Base-by-base conservation (phyloP, 2,888 invertebrate genomes). In the Syrphus vitripennis region DNA sequence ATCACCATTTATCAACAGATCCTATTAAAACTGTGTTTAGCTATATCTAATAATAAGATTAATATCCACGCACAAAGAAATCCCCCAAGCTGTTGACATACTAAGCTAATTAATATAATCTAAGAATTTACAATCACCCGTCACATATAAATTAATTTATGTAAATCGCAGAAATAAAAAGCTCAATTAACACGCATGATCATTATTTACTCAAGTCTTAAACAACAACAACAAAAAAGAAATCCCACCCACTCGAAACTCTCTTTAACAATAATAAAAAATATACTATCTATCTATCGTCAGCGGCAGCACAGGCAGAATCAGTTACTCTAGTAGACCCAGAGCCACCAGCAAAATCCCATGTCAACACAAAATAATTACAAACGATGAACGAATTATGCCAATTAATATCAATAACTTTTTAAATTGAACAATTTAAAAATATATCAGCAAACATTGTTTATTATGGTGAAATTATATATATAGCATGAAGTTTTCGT, bases 341-440 rank as follows among this genome's bases (percentile, higher is more conserved):
- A 21, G n/a, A 61, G 55, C 57, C 50, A 67, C 67, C 55, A 65
- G 50, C 67, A 63, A 77, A 74, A 77, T 55, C 77, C 50, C 67
- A 70, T 84, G 71, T 81, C 82, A 55, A 89, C 90, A 90, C 88
- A 88, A 90, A 89, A 88, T 90, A 90, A 90, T 90, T 90, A 90
- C 90, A 88, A 31, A 75, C 88, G 42, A 69, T 79, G 82, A 79
- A 78, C 75, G 82, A 86, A 87, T 86, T 87, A 86, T 87, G 76
- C 89, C 90, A 90, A 90, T 90, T 90, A 90, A 90, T 90, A 88
- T 89, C 90, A 90, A 90, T 90, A 90, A 90, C 90, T 90, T 89
- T 65, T 89, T 90, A 90, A 90, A 90, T 90, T 90, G 90, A 90
- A 90, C 90, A 90, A 90, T 90, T 61, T 67, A 57, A 79, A 65